Evolutionary conservation across 2,888 invertebrate species (phyloP).

Genomic region (Eupithecia insigniata): DNA sequence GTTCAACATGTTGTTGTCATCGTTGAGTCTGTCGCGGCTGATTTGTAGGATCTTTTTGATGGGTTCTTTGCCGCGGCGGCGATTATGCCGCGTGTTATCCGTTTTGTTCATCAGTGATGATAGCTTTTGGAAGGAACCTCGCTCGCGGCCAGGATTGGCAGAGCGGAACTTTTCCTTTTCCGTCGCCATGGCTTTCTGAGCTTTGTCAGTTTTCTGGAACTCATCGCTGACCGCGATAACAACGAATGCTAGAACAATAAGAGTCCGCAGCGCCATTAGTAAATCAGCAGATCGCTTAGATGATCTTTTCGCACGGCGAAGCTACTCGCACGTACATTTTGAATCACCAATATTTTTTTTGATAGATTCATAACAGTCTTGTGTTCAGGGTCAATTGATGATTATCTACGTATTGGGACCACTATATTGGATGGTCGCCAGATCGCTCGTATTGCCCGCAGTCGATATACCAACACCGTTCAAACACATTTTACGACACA

Average conservation of each 20-base stretch:
- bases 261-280: slow-evolving; percentile 76
- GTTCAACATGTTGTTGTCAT: slow-evolving; percentile 64
- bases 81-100: slow-evolving; percentile 52
- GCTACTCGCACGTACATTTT: slow-evolving; percentile 60
- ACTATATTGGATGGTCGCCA: slow-evolving; percentile 60
- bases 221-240: slow-evolving; percentile 69
- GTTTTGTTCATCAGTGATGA: slow-evolving; percentile 67
- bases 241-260: slow-evolving; percentile 63
- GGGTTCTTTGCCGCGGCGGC: slow-evolving; percentile 57
- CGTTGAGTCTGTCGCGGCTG: slow-evolving; percentile 54
- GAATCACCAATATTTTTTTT: slow-evolving; percentile 52
- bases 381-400: slow-evolving; percentile 47
- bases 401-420: slow-evolving; percentile 54
- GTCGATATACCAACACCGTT: slow-evolving; percentile 60
- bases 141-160: slow-evolving; percentile 63
- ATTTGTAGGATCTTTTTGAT: slow-evolving; percentile 60
- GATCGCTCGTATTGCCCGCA: slow-evolving; percentile 50
- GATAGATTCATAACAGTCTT: slow-evolving; percentile 67
- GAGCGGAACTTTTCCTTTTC: slow-evolving; percentile 71
- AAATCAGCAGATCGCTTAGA: slow-evolving; percentile 56
- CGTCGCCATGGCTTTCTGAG: slow-evolving; percentile 76
- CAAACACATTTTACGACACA: slow-evolving; percentile 36
- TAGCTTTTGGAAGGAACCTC: slow-evolving; percentile 67
- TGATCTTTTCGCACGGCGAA: slow-evolving; percentile 50
- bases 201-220: slow-evolving; percentile 70